phyloP scores from a whole-genome alignment of 2,888 invertebrate species.

The Macroteleia sp. region DNA sequence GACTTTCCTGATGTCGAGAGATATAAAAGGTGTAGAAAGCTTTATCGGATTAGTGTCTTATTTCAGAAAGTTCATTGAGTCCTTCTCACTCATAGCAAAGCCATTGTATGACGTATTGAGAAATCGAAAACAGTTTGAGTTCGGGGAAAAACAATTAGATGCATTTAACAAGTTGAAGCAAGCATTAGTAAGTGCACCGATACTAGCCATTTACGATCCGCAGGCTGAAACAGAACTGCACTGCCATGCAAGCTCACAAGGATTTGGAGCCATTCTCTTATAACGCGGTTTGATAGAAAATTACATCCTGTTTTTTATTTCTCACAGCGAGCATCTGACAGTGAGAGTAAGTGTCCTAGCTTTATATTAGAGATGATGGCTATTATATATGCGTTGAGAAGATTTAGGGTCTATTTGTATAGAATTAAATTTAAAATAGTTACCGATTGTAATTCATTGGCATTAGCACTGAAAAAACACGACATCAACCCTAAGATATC shows the following conservation, averaged over 20 bases:
- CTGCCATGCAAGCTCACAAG: conserved; percentile 73
- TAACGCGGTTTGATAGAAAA: conserved; percentile 69
- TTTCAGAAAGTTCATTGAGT: conserved; percentile 49
- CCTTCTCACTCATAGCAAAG: conserved; percentile 1
- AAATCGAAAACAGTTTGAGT: conserved; percentile 2
- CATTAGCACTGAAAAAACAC: too few species aligned
- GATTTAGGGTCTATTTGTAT: too few species aligned
- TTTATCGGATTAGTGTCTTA: conserved; percentile 25
- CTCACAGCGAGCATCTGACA: conserved; percentile 68
- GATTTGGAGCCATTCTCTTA: conserved; percentile 72
- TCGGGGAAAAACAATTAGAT: conserved; percentile 3
- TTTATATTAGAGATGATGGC: conserved; percentile 72
- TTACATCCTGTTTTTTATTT: conserved; percentile 73
- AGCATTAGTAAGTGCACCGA: conserved; percentile 6
- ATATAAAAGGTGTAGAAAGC: conserved; percentile 19
- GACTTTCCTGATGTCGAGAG: conserved; percentile 70
- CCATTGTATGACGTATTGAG: conserved; percentile 14
- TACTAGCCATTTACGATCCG: conserved; percentile 69
- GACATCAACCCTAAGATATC: too few species aligned
- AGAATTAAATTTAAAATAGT: too few species aligned
- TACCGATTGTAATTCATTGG: too few species aligned
- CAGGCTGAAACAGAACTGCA: conserved; percentile 73
- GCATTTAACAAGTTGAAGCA: background rate
- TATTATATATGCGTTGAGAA: too few species aligned
- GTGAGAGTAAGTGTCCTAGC: conserved; percentile 71